phyloP scores from a whole-genome alignment of 2,113 vertebrate genomes.

The Ageneiosus marmoratus region DNA sequence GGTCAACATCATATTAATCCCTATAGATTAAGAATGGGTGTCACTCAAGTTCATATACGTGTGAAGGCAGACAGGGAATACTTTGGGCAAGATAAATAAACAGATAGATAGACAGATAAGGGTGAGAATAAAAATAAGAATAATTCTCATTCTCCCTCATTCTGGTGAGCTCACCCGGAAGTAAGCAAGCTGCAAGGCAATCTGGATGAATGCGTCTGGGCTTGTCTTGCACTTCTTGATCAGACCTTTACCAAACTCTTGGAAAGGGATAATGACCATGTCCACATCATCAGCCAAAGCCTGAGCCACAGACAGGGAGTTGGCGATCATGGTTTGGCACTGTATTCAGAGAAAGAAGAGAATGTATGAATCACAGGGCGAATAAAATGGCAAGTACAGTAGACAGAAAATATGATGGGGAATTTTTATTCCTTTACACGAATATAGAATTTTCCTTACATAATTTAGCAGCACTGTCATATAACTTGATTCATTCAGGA shows the following conservation, averaged over 20 bases:
- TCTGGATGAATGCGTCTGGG: slow-evolving; percentile 92
- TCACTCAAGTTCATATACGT: too few species aligned
- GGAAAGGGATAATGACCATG: slow-evolving; percentile 83
- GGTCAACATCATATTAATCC: too few species aligned
- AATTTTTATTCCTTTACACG: too few species aligned
- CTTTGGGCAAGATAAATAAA: too few species aligned
- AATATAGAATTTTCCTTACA: background rate
- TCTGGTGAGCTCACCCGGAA: slow-evolving; percentile 75
- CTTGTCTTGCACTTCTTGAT: slow-evolving; percentile 93
- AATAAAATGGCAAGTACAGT: background rate
- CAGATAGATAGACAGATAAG: too few species aligned
- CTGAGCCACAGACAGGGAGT: slow-evolving; percentile 76
- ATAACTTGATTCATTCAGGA: background rate
- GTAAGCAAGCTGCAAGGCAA: slow-evolving; percentile 92
- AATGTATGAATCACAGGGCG: background rate
- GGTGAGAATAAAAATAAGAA: background rate
- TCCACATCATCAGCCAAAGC: slow-evolving; percentile 89
- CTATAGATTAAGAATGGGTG: too few species aligned
- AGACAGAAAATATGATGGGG: background rate
- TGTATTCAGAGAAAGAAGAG: slow-evolving; percentile 54
- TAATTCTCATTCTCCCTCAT: background rate
- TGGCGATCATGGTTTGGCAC: slow-evolving; percentile 87
- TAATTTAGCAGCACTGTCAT: background rate
- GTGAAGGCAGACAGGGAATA: too few species aligned
- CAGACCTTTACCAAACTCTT: slow-evolving; percentile 86